Base-by-base conservation (phyloP, 2,113 vertebrate species). In the Chionodraco myersi region DNA sequence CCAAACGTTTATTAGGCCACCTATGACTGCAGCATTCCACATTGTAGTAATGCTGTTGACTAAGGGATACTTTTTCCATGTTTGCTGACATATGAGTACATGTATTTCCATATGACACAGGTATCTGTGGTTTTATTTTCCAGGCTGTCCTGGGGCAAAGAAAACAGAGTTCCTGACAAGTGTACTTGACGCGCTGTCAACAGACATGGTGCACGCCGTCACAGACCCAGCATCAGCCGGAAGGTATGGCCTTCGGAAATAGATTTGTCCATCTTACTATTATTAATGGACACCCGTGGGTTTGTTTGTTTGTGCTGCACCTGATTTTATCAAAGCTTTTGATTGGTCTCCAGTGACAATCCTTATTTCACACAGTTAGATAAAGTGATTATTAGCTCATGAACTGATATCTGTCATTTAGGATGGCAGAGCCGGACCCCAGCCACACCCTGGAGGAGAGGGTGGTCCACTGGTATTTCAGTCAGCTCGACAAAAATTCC, bases 401-500 rank as follows among this genome's bases (percentile, higher is more conserved):
- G 1, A 57, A 41, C 10, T 79, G 47, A 53, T 56, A 13, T 48
- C 34, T 76, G 51, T 63, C 11, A 65, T 88, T 11, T 84, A 99
- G 98, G 80, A 95, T 98, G 89, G 92, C 96, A 0, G 98, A 99
- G 84, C 98, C 98, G 0, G 96, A 99, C 90, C 98, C 98, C 82
- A 99, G 93, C 89, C 98, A 99, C 85, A 99, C 98, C 5, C 93
- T 99, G 85, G 98, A 99, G 83, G 98, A 99, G 90, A 92, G 98
- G 70, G 98, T 99, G 3, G 97, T 99, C 15, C 97, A 97, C 21
- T 99, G 98, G 98, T 99, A 99, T 84, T 99, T 99, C 93, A 96
- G 95, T 52, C 95, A 97, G 60, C 95, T 99, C 3, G 98, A 99
- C 85, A 98, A 96, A 89, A 99, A 99, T 79, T 91, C 94, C 77